Conservation (phyloP, 2,113 vertebrate genomes). For the Ginglymostoma cirratum region DNA sequence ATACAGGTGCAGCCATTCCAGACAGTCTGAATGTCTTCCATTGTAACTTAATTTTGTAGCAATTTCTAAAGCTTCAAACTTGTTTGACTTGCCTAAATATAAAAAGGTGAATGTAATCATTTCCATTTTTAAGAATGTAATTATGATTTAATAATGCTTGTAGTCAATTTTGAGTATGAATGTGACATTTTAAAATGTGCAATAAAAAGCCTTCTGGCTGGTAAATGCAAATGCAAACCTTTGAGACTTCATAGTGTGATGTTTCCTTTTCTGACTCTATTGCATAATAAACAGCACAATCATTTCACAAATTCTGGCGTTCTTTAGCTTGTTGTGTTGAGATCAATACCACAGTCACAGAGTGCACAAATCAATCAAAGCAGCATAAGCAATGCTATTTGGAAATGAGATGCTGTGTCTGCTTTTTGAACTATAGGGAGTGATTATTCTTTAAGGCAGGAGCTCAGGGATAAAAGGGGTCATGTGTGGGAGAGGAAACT, state of each 20-base stretch:
- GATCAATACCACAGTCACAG: neutral
- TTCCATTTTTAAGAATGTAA: neutral
- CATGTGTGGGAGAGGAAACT: neutral
- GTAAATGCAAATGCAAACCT: neutral
- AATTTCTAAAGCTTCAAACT: neutral
- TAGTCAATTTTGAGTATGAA: neutral
- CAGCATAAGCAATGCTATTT: neutral
- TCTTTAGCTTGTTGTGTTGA: neutral
- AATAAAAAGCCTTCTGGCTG: neutral
- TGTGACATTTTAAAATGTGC: neutral
- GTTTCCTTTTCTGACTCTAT: neutral
- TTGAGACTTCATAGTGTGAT: neutral
- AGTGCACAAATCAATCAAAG: neutral
- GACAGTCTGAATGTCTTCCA: neutral
- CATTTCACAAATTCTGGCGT: neutral
- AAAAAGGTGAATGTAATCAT: neutral
- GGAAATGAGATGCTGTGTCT: constrained; percentile 9
- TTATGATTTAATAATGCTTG: neutral
- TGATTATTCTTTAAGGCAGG: constrained; percentile 16
- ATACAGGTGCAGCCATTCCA: neutral
- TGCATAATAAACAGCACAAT: neutral
- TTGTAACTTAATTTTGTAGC: neutral
- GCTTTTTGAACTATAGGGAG: neutral
- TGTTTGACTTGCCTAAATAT: neutral
- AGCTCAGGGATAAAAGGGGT: neutral